Conservation (phyloP, 2,113 vertebrate genomes). For the Psilopsiagon aymara region DNA sequence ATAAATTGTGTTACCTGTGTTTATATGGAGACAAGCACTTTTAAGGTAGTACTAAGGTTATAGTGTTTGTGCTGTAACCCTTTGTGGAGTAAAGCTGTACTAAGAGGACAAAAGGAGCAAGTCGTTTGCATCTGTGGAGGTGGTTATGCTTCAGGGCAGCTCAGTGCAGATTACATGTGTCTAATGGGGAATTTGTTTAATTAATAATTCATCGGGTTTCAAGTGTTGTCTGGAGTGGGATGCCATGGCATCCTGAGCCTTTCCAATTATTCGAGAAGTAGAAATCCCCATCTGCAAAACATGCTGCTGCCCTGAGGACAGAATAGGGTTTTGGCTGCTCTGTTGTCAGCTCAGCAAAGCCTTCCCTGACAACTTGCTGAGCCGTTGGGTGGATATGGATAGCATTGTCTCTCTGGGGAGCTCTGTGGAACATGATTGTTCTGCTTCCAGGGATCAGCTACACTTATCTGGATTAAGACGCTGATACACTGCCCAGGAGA, state of each 20-base stretch:
- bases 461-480: neutral
- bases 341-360: neutral
- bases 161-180: neutral
- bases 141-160: fast-evolving
- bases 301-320: neutral
- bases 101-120: neutral
- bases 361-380: neutral
- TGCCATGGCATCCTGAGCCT: neutral
- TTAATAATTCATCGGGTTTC: neutral
- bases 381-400: fast-evolving
- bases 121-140: neutral
- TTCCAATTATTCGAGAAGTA: neutral
- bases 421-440: neutral
- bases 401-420: neutral
- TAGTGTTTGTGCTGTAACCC: neutral
- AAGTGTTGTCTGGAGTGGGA: neutral
- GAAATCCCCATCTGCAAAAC: neutral
- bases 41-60: neutral
- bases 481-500: neutral
- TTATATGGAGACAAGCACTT: neutral
- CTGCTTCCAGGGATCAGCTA: neutral
- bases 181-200: neutral
- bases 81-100: neutral
- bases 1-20: neutral
- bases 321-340: neutral